Percentiles rank a stretch among this genome's conserved stretches.
These are phyloP conservation scores for Novumbra hubbsi DNA, from an alignment of 2,797 vertebrate species.

Conservation along the genomic window DNA sequence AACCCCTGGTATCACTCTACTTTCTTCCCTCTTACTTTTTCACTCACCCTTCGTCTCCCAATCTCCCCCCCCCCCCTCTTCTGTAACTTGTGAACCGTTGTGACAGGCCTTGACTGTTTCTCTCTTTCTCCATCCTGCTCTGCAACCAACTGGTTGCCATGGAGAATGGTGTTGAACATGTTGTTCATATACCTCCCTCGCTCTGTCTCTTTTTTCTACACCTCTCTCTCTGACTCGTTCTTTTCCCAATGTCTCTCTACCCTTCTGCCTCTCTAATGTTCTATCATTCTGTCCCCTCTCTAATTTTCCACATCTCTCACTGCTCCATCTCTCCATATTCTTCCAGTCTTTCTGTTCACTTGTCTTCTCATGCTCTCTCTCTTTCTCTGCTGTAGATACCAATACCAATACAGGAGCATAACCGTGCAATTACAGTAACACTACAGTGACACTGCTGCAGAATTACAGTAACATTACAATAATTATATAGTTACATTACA, in stretches of 20 bases:
- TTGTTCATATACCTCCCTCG: conserved; percentile 30
- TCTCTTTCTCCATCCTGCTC: conserved; percentile 27
- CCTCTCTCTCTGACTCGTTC: background rate
- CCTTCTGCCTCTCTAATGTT: background rate
- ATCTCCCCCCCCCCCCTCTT: background rate
- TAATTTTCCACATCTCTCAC: background rate
- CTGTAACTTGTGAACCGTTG: background rate
- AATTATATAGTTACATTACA: too few relatives aligned
- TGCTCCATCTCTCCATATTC: background rate
- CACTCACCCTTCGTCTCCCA: background rate
- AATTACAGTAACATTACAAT: too few relatives aligned
- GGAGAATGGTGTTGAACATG: conserved; percentile 54
- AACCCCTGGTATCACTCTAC: background rate
- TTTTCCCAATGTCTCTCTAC: background rate
- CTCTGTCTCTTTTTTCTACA: too few relatives aligned
- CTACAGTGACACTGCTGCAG: too few relatives aligned
- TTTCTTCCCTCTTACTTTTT: background rate
- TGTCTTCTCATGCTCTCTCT: background rate
- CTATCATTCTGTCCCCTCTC: background rate
- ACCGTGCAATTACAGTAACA: too few relatives aligned
- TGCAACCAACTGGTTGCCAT: conserved; percentile 54
- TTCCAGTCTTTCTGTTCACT: background rate
- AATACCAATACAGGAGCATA: too few relatives aligned
- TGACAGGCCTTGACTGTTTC: conserved; percentile 7
- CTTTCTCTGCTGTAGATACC: background rate